These are phyloP conservation scores for Ashinkailepas kermadecensis DNA, from an alignment of 2,888 invertebrate species.

Conservation along the genomic window DNA sequence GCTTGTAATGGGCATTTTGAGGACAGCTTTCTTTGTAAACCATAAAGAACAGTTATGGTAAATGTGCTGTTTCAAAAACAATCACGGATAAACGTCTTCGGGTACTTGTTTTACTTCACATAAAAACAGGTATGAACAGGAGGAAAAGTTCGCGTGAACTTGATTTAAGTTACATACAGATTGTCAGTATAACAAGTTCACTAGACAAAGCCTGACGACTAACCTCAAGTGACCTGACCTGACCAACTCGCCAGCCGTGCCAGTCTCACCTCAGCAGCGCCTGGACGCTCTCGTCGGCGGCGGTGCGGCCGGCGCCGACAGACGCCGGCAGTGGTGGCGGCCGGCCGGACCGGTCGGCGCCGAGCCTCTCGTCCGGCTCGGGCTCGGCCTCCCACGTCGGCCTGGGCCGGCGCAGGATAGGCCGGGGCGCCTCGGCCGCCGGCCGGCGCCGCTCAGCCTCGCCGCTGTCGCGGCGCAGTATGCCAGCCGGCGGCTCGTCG, in stretches of 20 bases:
- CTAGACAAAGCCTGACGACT: constrained; percentile 43
- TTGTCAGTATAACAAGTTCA: constrained; percentile 55
- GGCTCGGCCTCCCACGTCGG: constrained; percentile 77
- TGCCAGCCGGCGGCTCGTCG: constrained; percentile 49
- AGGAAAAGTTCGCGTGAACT: no score
- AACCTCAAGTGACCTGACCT: no score
- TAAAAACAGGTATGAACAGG: no score
- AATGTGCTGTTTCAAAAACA: no score
- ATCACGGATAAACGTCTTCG: no score
- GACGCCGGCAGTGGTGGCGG: constrained; percentile 72
- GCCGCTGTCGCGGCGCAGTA: constrained; percentile 34
- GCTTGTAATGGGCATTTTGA: no score
- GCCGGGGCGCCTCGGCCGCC: constrained; percentile 78
- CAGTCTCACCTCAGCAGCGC: constrained; percentile 67
- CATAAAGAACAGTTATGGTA: no score
- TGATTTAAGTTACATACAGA: no score
- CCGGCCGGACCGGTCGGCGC: constrained; percentile 81
- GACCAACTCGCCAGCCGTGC: no score
- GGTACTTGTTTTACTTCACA: no score
- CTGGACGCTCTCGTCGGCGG: constrained; percentile 66
- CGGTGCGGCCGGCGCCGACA: constrained; percentile 73
- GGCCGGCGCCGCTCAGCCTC: constrained; percentile 74
- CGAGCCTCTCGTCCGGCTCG: constrained; percentile 71
- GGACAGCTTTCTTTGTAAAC: no score
- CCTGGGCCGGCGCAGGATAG: constrained; percentile 75